phyloP scores from a whole-genome alignment of 1,140 invertebrate genomes.

The Panulirus ornatus region DNA sequence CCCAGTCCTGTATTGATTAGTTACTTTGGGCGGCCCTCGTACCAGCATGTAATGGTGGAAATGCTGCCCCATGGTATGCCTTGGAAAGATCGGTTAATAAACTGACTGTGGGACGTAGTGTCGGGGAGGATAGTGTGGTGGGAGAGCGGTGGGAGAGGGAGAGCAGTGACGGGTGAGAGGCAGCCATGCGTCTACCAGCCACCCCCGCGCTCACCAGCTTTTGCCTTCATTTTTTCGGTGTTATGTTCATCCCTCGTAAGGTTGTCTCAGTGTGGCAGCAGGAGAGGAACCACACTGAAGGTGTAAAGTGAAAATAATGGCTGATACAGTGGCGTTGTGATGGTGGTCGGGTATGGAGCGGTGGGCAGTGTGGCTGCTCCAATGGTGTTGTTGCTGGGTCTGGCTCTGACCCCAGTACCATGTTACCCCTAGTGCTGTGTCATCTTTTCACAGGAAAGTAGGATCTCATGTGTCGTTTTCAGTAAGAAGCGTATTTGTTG shows the following conservation, averaged over 20 bases:
- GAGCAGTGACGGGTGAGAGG: neutral
- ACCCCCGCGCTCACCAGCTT: neutral
- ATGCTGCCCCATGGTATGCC: conserved; percentile 11
- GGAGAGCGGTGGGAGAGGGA: neutral
- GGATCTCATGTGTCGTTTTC: too few relatives aligned
- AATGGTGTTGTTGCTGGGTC: too few relatives aligned
- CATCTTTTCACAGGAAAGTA: too few relatives aligned
- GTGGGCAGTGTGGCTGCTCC: too few relatives aligned
- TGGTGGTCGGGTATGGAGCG: neutral
- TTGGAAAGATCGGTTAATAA: neutral
- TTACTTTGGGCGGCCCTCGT: conserved; percentile 25
- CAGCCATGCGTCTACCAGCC: neutral
- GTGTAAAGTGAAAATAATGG: neutral
- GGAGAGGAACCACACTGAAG: too few relatives aligned
- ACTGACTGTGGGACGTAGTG: neutral
- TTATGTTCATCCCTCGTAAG: too few relatives aligned
- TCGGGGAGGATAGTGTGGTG: neutral
- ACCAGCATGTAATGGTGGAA: conserved; percentile 18
- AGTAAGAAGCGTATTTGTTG: too few relatives aligned
- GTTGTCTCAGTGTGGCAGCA: too few relatives aligned
- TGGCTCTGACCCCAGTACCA: too few relatives aligned
- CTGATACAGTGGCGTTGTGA: neutral
- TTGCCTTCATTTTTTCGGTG: neutral
- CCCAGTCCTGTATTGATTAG: conserved; percentile 34
- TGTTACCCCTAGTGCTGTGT: too few relatives aligned